Evolutionary conservation across 2,113 vertebrate genomes (phyloP).

Genomic region (Podiceps cristatus): DNA sequence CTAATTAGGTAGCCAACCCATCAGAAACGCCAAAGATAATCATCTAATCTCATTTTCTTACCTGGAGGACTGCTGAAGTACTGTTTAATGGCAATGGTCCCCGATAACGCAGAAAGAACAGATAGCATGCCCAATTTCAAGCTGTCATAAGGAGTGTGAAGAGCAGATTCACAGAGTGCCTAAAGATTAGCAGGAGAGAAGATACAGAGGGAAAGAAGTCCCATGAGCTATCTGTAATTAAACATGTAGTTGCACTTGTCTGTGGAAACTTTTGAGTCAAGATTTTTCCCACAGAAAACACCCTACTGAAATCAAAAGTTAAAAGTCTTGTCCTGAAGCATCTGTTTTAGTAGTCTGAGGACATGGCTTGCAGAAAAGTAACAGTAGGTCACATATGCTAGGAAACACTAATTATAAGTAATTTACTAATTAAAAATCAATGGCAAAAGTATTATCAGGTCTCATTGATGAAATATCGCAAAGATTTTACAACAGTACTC

Average conservation of each 20-base stretch:
- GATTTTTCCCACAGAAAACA: background rate
- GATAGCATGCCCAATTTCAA: slow-evolving; percentile 95
- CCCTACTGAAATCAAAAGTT: background rate
- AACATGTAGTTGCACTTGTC: background rate
- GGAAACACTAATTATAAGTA: background rate
- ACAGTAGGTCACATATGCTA: background rate
- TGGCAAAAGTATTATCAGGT: background rate
- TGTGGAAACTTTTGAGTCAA: background rate
- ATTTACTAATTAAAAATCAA: background rate
- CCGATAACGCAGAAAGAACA: slow-evolving; percentile 90
- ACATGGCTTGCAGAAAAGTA: background rate
- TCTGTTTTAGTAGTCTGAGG: background rate
- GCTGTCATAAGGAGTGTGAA: slow-evolving; percentile 91
- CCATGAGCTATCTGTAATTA: background rate
- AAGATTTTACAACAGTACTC: background rate
- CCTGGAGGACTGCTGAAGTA: slow-evolving; percentile 88
- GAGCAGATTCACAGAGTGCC: slow-evolving; percentile 94
- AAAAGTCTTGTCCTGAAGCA: background rate
- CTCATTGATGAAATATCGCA: background rate
- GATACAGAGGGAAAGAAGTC: background rate
- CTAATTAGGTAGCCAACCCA: background rate
- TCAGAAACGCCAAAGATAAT: background rate
- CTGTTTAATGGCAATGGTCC: slow-evolving; percentile 93
- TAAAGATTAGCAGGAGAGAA: slow-evolving; percentile 54
- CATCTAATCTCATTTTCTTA: slow-evolving; percentile 51